These are phyloP conservation scores for Tauraco hartlaubi DNA, from an alignment of 2,797 vertebrate species.

Conservation along the genomic window DNA sequence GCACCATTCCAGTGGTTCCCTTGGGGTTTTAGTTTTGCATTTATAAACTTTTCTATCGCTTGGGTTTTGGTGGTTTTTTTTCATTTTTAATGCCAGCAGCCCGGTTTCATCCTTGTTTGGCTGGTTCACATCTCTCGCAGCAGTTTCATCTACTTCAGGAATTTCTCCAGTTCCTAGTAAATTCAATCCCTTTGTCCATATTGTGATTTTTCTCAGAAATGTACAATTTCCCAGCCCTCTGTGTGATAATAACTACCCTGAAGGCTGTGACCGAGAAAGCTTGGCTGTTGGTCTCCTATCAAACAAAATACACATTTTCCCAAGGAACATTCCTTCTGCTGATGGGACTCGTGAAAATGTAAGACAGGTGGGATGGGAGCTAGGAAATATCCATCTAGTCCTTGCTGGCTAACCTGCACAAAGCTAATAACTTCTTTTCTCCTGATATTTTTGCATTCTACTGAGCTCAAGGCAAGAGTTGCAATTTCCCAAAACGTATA, in stretches of 20 bases:
- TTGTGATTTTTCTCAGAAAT: neutral
- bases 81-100: neutral
- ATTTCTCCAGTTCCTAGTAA: neutral
- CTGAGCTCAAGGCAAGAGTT: neutral
- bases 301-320: neutral
- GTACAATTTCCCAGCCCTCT: neutral
- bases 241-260: neutral
- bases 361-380: neutral
- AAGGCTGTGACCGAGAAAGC: neutral
- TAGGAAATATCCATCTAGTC: neutral
- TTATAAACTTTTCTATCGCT: neutral
- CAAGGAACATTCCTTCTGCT: neutral
- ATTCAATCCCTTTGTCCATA: neutral
- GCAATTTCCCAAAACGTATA: accelerated
- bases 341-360: neutral
- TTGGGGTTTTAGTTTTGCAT: neutral
- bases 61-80: no score
- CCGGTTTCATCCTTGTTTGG: neutral
- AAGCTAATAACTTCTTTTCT: neutral
- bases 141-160: neutral
- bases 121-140: neutral
- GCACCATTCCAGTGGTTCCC: neutral
- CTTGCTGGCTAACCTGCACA: neutral
- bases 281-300: neutral
- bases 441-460: neutral